Conservation (phyloP, 2,113 vertebrate genomes). For the Larimichthys polyactis region DNA sequence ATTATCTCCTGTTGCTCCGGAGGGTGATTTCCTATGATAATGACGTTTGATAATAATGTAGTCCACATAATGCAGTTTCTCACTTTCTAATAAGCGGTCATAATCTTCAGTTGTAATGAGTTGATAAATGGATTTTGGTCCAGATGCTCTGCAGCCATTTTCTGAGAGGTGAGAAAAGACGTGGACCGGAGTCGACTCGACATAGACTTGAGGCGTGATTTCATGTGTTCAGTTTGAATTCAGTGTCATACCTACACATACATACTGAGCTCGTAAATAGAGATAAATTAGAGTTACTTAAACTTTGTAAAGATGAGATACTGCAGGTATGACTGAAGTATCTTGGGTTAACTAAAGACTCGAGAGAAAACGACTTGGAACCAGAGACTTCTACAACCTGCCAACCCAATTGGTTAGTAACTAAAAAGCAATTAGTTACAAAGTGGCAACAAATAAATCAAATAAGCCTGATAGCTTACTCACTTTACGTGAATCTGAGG, state of each 20-base stretch:
- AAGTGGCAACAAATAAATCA: background rate
- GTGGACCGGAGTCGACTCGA: no score
- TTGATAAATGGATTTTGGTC: background rate
- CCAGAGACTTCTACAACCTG: background rate
- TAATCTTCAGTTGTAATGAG: background rate
- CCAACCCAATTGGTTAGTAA: background rate
- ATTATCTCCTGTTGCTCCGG: background rate
- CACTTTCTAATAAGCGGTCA: background rate
- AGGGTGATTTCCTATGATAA: no score
- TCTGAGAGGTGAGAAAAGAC: no score
- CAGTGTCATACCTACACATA: no score
- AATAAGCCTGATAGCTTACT: background rate
- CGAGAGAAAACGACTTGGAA: no score
- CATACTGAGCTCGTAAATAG: no score
- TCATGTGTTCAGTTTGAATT: no score
- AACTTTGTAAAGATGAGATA: no score
- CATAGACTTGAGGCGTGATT: no score
- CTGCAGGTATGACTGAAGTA: no score
- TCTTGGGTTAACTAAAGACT: no score
- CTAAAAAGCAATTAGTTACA: background rate
- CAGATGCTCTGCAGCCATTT: background rate
- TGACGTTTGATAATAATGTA: background rate
- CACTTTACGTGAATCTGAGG: background rate
- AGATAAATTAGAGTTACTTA: no score
- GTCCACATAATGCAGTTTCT: background rate